Evolutionary conservation across 1,140 invertebrate species (phyloP), one percentile per base, ranked within the genome.

Genomic region (Micrasema longulum): DNA sequence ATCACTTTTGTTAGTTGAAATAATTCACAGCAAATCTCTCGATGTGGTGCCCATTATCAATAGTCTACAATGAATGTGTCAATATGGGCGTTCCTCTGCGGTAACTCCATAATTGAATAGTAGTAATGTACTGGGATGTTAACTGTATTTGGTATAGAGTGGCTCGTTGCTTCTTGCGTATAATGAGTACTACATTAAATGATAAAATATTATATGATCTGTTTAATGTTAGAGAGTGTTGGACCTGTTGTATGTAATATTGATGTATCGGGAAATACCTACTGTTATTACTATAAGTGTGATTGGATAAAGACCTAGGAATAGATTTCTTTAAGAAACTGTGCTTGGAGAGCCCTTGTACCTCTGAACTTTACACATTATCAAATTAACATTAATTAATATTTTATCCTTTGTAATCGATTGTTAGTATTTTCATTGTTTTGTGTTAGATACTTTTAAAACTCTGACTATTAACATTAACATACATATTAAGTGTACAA

Each of bases 401-500:
- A 31, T 57, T 57, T 18, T 57, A 57, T 57, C 53, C 11, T 57
- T 57, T 57, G 53, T 57, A 57, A 57, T 35, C 26, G 57, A 45
- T 63, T 20, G 57, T 63, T 63, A 63, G 57, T 57, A n/a, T n/a
- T n/a, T n/a, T 57, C n/a, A 43, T 43, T 63, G 36, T 63, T 45
- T 43, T 63, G 57, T 63, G 57, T 22, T 45, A 43, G 45, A 38
- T 43, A 45, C 41, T 45, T 63, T 63, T 63, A 22, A 43, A 63
- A 41, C 57, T 63, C 57, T 63, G 57, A 63, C 57, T 63, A 63
- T 63, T 63, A 63, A 62, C 35, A 18, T 41, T 62, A 41, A 63
- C 36, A 63, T 63, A 63, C n/a, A 43, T 60, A 60, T 60, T 43
- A 63, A 45, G 57, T 63, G 57, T 63, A 63, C 57, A 63, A 63